A percentile compares a stretch with the other conserved stretches of the same genome.
Conservation (phyloP, 2,113 vertebrate genomes). For the Protobothrops mucrosquamatus region DNA sequence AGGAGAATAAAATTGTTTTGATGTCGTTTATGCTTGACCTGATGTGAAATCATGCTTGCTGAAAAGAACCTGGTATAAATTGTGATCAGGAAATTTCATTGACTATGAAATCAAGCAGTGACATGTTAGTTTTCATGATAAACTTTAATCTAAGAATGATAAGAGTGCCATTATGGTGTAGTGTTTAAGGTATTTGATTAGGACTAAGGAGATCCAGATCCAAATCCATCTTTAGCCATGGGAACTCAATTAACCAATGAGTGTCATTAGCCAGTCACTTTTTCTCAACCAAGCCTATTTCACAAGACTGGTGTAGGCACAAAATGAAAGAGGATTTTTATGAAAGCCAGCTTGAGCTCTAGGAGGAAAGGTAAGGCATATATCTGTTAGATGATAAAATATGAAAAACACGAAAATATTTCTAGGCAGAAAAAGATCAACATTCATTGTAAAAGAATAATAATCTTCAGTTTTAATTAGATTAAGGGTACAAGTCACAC, state of each 20-base stretch:
- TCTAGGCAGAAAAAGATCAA: background rate
- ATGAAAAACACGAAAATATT: background rate
- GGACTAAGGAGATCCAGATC: background rate
- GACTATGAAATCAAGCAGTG: background rate
- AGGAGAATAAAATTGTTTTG: background rate
- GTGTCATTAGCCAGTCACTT: background rate
- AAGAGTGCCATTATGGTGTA: background rate
- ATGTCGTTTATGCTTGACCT: background rate
- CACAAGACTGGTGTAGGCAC: background rate
- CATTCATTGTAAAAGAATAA: background rate
- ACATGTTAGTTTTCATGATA: background rate
- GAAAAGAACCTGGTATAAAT: slow-evolving; percentile 67
- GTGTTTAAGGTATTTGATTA: background rate
- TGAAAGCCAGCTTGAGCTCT: background rate
- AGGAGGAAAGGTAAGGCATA: background rate
- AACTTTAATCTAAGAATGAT: background rate
- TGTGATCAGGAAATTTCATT: slow-evolving; percentile 29
- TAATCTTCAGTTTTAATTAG: background rate
- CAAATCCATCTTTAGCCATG: background rate
- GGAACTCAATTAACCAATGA: background rate
- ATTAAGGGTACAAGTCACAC: slow-evolving; percentile 25
- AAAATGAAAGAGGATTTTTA: background rate
- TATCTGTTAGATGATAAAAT: background rate
- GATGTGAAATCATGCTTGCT: slow-evolving; percentile 12
- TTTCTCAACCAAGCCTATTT: background rate